These are phyloP conservation scores for Ophraella communa DNA, from an alignment of 2,888 invertebrate genomes.

Conservation along the genomic window DNA sequence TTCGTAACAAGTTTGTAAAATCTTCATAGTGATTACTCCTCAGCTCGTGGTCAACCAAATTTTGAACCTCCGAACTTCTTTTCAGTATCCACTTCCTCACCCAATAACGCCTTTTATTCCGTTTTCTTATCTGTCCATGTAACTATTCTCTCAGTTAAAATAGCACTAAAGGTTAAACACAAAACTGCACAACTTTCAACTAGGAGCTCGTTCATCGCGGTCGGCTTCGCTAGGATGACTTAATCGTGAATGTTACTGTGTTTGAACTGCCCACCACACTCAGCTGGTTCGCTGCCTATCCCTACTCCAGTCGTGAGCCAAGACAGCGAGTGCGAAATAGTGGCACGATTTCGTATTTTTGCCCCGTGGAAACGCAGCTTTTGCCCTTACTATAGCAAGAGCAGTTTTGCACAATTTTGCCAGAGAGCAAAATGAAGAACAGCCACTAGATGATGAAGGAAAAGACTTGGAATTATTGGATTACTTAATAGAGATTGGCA, in stretches of 20 bases:
- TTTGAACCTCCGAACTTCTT: not conserved
- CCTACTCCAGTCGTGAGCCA: not conserved
- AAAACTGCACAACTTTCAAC: conserved; percentile 15
- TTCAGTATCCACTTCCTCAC: not conserved
- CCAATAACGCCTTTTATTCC: not conserved
- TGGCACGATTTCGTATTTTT: not conserved
- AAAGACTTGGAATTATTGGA: too few relatives aligned
- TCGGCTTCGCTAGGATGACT: not conserved
- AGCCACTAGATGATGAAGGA: too few relatives aligned
- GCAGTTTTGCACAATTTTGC: too few relatives aligned
- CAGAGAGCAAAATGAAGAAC: too few relatives aligned
- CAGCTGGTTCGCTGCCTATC: not conserved
- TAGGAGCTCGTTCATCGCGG: not conserved
- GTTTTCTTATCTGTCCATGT: conserved; percentile 3
- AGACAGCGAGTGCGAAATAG: not conserved
- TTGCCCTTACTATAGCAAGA: too few relatives aligned
- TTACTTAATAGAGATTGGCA: too few relatives aligned
- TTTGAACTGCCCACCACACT: not conserved
- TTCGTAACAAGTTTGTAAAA: conserved; percentile 4
- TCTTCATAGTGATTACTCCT: not conserved
- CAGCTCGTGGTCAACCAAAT: not conserved
- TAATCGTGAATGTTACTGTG: conserved; percentile 1
- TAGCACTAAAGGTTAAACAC: not conserved
- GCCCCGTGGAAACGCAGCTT: conserved; percentile 1
- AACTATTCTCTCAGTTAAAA: not conserved